Percentiles rank a stretch among this genome's conserved stretches.
phyloP scores from a whole-genome alignment of 2,797 vertebrate genomes.

The Hemitrygon akajei region DNA sequence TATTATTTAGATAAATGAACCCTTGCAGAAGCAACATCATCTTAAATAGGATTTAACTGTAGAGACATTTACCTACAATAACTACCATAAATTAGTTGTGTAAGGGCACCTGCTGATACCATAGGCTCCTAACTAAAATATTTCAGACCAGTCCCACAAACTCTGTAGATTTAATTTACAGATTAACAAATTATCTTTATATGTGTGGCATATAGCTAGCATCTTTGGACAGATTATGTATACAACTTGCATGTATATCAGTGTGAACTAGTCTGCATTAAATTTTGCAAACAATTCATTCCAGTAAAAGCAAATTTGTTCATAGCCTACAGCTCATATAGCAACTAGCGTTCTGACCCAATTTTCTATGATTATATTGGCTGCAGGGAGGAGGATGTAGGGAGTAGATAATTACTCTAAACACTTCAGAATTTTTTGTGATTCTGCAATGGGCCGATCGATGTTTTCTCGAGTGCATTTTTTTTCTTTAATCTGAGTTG shows the following conservation, averaged over 20 bases:
- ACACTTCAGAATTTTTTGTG: neutral
- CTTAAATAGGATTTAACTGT: no score
- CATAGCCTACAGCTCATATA: neutral
- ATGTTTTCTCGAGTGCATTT: no score
- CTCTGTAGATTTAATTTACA: neutral
- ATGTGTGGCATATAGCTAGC: neutral
- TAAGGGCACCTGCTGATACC: no score
- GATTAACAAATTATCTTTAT: constrained; percentile 5
- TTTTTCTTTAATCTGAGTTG: no score
- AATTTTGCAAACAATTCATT: neutral
- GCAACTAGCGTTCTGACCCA: neutral
- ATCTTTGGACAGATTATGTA: neutral
- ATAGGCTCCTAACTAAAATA: neutral
- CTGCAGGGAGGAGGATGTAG: neutral
- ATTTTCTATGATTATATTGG: neutral
- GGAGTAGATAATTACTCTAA: neutral
- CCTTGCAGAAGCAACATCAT: no score
- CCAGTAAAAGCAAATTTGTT: neutral
- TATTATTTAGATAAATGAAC: no score
- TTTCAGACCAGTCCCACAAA: neutral
- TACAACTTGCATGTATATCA: neutral
- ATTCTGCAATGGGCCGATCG: neutral
- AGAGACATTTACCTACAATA: neutral
- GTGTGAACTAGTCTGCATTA: no score
- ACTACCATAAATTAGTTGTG: neutral